A percentile compares a stretch with the other conserved stretches of the same genome.
Conservation (phyloP, 2,113 vertebrate genomes). For the Siniperca chuatsi region DNA sequence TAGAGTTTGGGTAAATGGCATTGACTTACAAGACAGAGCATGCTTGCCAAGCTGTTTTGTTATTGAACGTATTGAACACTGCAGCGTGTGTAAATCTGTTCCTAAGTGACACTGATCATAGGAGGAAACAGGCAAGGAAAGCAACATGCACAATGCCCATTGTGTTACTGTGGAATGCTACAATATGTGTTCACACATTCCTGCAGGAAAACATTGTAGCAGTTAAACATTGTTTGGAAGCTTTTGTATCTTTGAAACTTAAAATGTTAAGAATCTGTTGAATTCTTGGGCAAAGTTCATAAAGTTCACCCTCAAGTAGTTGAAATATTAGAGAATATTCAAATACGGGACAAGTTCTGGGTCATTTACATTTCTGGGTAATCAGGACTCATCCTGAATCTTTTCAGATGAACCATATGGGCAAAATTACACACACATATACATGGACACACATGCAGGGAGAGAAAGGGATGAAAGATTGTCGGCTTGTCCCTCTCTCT, state of each 20-base stretch:
- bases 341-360: constrained; percentile 3
- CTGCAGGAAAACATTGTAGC: constrained; percentile 2
- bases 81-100: constrained; percentile 31
- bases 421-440: constrained; percentile 23
- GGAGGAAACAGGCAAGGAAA: constrained; percentile 9
- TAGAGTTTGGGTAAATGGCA: constrained; percentile 22
- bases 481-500: constrained; percentile 37
- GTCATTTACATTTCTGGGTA: constrained; percentile 21
- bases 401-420: constrained; percentile 16
- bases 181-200: neutral
- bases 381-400: constrained; percentile 24
- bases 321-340: constrained; percentile 6
- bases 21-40: constrained; percentile 32
- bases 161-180: neutral
- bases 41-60: constrained; percentile 32
- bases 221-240: neutral
- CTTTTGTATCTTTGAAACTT: neutral
- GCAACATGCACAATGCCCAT: neutral
- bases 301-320: constrained; percentile 13
- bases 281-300: constrained; percentile 1
- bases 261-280: constrained; percentile 4
- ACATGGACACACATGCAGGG: constrained; percentile 17
- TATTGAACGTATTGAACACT: constrained; percentile 37
- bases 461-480: constrained; percentile 60
- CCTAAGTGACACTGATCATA: constrained; percentile 18